Conservation (phyloP, 2,113 vertebrate genomes). For the Engraulis encrasicolus region DNA sequence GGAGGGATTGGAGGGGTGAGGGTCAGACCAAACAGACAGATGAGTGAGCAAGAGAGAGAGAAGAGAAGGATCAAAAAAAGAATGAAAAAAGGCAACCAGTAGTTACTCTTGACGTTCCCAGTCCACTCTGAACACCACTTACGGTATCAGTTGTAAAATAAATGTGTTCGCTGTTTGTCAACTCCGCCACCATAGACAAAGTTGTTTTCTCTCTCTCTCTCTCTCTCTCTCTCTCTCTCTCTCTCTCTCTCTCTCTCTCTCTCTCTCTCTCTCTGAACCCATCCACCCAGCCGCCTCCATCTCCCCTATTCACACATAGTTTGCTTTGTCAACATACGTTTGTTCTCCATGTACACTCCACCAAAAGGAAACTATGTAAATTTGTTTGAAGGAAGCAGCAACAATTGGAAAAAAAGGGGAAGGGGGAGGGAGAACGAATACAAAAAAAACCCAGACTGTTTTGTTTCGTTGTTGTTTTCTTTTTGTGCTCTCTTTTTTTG, state of each 20-base stretch:
- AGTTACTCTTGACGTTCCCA: constrained; percentile 53
- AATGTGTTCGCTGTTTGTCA: constrained; percentile 50
- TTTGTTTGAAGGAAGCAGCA: constrained; percentile 47
- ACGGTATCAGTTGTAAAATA: constrained; percentile 59
- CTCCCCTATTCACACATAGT: constrained; percentile 1
- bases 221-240: too few relatives aligned
- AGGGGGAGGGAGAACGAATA: not conserved
- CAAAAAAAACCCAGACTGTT: too few relatives aligned
- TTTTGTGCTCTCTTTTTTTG: not conserved
- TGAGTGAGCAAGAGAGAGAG: constrained; percentile 73
- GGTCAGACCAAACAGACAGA: constrained; percentile 60
- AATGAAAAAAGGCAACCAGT: constrained; percentile 14
- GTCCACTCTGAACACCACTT: constrained; percentile 55
- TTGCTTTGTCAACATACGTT: constrained; percentile 64
- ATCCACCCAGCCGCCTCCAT: not conserved
- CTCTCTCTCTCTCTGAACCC: constrained; percentile 32
- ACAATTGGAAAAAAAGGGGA: constrained; percentile 41
- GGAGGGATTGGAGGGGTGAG: constrained; percentile 64
- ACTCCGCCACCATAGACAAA: constrained; percentile 14
- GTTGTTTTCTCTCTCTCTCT: too few relatives aligned
- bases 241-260: too few relatives aligned
- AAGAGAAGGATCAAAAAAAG: constrained; percentile 21
- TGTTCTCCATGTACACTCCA: constrained; percentile 50
- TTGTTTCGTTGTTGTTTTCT: too few relatives aligned
- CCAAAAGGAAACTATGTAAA: constrained; percentile 53